phyloP scores from a whole-genome alignment of 53 echinoderm and acorn worm genomes.

The Glandiceps talaboti region DNA sequence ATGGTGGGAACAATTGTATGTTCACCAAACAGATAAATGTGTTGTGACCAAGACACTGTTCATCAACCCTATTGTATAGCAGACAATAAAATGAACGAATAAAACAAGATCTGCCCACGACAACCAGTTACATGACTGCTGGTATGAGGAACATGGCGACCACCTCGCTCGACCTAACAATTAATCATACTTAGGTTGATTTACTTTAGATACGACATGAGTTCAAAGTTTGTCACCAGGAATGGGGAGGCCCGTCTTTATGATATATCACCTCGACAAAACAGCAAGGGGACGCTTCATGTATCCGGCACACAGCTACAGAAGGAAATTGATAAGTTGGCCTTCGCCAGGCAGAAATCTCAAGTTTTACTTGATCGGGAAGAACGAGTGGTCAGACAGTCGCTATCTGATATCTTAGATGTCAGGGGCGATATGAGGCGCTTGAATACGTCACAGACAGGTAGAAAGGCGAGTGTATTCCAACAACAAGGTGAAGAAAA shows the following conservation, averaged over 20 bases:
- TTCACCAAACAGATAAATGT: too few relatives aligned
- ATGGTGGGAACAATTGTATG: too few relatives aligned
- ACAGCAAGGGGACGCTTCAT: not conserved
- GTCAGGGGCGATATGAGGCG: not conserved
- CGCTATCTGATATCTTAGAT: not conserved
- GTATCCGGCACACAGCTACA: not conserved
- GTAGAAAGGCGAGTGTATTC: not conserved
- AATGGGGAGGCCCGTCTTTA: not conserved
- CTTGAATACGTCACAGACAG: not conserved
- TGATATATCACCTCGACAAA: not conserved
- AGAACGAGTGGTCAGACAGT: not conserved
- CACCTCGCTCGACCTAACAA: not conserved
- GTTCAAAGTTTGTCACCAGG: not conserved
- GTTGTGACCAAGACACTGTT: not conserved
- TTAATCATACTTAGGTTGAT: not conserved
- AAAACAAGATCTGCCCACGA: not conserved
- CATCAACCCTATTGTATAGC: not conserved
- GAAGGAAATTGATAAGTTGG: not conserved
- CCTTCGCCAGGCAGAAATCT: not conserved
- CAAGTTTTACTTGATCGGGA: not conserved
- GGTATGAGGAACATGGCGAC: not conserved
- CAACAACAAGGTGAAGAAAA: too few relatives aligned
- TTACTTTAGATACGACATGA: not conserved
- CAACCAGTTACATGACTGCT: not conserved
- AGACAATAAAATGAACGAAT: not conserved